Conservation (phyloP, 2,888 invertebrate genomes). For the Tholera decimalis region DNA sequence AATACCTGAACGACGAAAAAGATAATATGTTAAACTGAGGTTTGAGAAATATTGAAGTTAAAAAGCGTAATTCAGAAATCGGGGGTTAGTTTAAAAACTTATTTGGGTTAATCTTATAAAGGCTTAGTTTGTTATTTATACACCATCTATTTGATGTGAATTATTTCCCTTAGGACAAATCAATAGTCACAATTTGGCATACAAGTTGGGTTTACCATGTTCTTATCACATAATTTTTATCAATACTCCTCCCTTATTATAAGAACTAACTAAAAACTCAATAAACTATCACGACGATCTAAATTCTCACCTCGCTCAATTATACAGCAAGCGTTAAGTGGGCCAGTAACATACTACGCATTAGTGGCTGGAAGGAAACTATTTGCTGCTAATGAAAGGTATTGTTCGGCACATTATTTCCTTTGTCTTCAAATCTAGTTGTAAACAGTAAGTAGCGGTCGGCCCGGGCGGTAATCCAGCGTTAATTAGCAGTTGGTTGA, state of each 20-base stretch:
- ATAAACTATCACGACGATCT: conserved; percentile 7
- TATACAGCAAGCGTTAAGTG: conserved; percentile 43
- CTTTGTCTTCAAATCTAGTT: conserved; percentile 86
- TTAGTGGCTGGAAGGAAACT: conserved; percentile 63
- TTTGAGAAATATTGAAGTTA: too few species aligned
- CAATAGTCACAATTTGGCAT: too few species aligned
- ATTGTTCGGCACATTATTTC: conserved; percentile 84
- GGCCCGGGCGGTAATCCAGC: conserved; percentile 87
- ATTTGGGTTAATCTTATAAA: too few species aligned
- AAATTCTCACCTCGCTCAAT: conserved; percentile 19
- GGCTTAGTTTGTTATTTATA: too few species aligned
- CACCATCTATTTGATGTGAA: too few species aligned
- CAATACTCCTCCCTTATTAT: too few species aligned
- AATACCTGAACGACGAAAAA: too few species aligned
- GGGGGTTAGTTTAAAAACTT: background rate
- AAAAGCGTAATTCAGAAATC: background rate
- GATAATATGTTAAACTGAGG: too few species aligned
- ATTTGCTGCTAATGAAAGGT: conserved; percentile 80
- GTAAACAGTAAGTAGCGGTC: conserved; percentile 87
- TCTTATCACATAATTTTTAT: too few species aligned
- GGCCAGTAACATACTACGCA: conserved; percentile 43
- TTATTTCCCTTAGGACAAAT: too few species aligned
- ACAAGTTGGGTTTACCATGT: too few species aligned
- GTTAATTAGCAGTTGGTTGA: conserved; percentile 89
- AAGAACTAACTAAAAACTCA: conserved; percentile 1